Evolutionary conservation across 2,113 vertebrate genomes (phyloP).

Genomic region (Raphicerus campestris): DNA sequence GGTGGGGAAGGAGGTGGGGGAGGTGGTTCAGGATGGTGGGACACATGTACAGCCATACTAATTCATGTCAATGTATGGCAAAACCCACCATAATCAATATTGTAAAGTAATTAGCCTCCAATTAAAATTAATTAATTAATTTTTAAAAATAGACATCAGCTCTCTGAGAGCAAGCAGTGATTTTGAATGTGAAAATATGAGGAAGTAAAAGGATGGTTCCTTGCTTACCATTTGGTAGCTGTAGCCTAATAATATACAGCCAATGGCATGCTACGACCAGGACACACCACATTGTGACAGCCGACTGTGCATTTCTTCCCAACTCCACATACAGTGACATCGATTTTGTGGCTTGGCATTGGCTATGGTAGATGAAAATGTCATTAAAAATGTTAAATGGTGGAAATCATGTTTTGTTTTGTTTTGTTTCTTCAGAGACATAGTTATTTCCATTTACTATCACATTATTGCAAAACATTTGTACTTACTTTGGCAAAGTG

Average conservation of each 20-base stretch:
- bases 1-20: neutral
- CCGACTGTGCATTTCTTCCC: neutral
- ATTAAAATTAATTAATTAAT: neutral
- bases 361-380: neutral
- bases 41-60: neutral
- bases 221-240: neutral
- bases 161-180: neutral
- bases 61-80: neutral
- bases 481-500: neutral
- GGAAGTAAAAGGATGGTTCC: neutral
- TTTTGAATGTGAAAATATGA: neutral
- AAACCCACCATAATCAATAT: neutral
- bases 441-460: neutral
- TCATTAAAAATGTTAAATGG: neutral
- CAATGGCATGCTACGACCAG: neutral
- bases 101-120: neutral
- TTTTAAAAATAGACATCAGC: neutral
- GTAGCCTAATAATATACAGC: neutral
- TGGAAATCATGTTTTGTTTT: neutral
- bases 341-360: neutral
- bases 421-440: neutral
- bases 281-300: neutral
- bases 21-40: accelerated
- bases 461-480: neutral
- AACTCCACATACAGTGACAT: neutral